A percentile compares a stretch with the other conserved stretches of the same genome.
These are phyloP conservation scores for Dioctria linearis DNA, from an alignment of 2,888 invertebrate species.

Conservation along the genomic window DNA sequence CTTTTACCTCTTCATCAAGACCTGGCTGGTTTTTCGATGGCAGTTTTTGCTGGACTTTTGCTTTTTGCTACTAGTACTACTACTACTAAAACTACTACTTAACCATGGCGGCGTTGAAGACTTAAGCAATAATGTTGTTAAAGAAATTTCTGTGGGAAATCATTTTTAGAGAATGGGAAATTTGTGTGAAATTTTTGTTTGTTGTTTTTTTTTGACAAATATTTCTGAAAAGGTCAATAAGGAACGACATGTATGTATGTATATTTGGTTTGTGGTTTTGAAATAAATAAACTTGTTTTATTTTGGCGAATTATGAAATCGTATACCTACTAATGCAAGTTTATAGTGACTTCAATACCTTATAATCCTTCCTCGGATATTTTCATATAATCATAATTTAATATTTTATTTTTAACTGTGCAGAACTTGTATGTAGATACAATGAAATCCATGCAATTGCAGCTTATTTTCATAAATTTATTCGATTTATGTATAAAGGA, in stretches of 20 bases:
- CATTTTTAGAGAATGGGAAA: neutral
- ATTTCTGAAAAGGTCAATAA: conserved; percentile 10
- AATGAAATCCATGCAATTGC: too few relatives aligned
- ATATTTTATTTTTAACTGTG: too few relatives aligned
- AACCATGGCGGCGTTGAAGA: neutral
- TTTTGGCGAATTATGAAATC: neutral
- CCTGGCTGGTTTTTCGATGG: conserved; percentile 9
- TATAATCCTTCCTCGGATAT: too few relatives aligned
- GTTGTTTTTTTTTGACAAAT: neutral
- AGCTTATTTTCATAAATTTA: too few relatives aligned
- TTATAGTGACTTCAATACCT: too few relatives aligned
- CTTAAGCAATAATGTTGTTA: neutral
- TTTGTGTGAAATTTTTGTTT: neutral
- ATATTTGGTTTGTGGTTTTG: neutral
- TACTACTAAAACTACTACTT: neutral
- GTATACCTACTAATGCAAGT: neutral
- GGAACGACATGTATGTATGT: neutral
- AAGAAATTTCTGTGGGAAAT: conserved; percentile 23
- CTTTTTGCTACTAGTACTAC: conserved; percentile 6
- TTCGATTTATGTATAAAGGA: too few relatives aligned
- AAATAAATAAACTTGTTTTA: neutral
- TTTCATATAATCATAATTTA: too few relatives aligned
- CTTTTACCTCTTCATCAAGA: conserved; percentile 5
- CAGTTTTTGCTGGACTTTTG: conserved; percentile 13
- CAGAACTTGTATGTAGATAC: too few relatives aligned